Base-by-base conservation (phyloP, 2,113 vertebrate species). In the Centropus unirufus region DNA sequence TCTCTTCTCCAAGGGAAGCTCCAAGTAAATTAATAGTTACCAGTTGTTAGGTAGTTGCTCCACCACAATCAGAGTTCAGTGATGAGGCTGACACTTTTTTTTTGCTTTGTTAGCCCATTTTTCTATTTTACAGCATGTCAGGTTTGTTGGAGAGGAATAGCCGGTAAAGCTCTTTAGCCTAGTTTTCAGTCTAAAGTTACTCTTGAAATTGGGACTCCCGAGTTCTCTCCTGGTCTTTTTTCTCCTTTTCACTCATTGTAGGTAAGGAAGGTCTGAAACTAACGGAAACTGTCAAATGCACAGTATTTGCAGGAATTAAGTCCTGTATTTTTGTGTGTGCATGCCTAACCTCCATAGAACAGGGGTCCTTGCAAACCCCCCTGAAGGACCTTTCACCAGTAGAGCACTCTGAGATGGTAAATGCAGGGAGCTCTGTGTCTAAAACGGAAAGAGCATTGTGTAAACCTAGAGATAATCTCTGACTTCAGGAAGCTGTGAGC, bases 381-480 rank as follows among this genome's bases (percentile, higher is more conserved):
- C 5, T 47, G 16, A 19, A 54, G 75, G 68, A 72, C 15, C 75
- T 52, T 30, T 6, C 44, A 15, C 19, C 1, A 0, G 39, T 47
- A 44, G n/a, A 17, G 49, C 12, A 24, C 16, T 89, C 64, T 36
- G 24, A 82, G 58, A 2, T 57, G 78, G 24, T 7, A 14, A 46
- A 39, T 81, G 51, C 63, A 2, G 3, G 80, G 73, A 89, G 52
- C 73, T 81, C 17, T 49, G 52, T 54, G 63, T 85, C 67, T 91
- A 13, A 29, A 61, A 61, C 30, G 40, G 63, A 21, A 52, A 51
- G 78, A 85, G 58, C n/a, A 14, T 21, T 92, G 47, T 75, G 18
- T 83, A 92, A 90, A 69, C 54, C 10, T 54, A 26, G 84, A 90
- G 82, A 79, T 69, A 80, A 77, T 91, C 58, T 40, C 49, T 66